Percentiles rank a stretch among this genome's conserved stretches.
Evolutionary conservation across 2,888 invertebrate species (phyloP).

Genomic region (Drosophila fulvimacula): DNA sequence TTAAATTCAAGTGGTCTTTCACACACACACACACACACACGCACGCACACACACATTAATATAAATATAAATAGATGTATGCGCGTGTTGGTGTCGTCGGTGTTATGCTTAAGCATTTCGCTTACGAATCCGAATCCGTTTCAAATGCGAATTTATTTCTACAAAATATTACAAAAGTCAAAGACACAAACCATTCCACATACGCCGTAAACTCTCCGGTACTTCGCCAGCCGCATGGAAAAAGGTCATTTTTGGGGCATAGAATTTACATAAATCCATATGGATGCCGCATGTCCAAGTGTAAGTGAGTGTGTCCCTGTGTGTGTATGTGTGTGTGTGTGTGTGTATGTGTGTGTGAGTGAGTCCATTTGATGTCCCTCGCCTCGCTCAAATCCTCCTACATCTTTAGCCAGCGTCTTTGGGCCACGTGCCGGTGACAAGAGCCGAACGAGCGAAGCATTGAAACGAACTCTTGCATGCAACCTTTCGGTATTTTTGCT

Average conservation of each 20-base stretch:
- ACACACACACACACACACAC: slow-evolving; percentile 48
- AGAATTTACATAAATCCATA: slow-evolving; percentile 84
- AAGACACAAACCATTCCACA: slow-evolving; percentile 66
- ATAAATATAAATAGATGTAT: slow-evolving; percentile 25
- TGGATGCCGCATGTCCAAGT: slow-evolving; percentile 69
- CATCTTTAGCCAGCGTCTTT: slow-evolving; percentile 53
- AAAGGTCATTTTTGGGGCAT: slow-evolving; percentile 80
- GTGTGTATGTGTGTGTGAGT: slow-evolving; percentile 33
- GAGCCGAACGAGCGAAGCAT: slow-evolving; percentile 36
- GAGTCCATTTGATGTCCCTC: slow-evolving; percentile 61
- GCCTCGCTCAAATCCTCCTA: slow-evolving; percentile 11
- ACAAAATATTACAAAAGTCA: slow-evolving; percentile 84
- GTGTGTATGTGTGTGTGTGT: slow-evolving; percentile 33
- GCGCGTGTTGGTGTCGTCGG: slow-evolving; percentile 48
- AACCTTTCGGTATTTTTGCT: slow-evolving; percentile 63
- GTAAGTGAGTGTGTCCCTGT: slow-evolving; percentile 33
- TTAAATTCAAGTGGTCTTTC: slow-evolving; percentile 82
- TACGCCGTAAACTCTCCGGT: slow-evolving; percentile 6
- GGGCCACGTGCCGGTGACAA: slow-evolving; percentile 59
- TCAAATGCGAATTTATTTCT: slow-evolving; percentile 83
- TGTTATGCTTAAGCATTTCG: slow-evolving; percentile 82
- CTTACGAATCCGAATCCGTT: slow-evolving; percentile 81
- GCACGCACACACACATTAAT: slow-evolving; percentile 22
- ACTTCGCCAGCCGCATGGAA: slow-evolving; percentile 63
- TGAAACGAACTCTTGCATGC: slow-evolving; percentile 48